Conservation (phyloP, 1,140 invertebrate species). For the Chironomus tepperi region DNA sequence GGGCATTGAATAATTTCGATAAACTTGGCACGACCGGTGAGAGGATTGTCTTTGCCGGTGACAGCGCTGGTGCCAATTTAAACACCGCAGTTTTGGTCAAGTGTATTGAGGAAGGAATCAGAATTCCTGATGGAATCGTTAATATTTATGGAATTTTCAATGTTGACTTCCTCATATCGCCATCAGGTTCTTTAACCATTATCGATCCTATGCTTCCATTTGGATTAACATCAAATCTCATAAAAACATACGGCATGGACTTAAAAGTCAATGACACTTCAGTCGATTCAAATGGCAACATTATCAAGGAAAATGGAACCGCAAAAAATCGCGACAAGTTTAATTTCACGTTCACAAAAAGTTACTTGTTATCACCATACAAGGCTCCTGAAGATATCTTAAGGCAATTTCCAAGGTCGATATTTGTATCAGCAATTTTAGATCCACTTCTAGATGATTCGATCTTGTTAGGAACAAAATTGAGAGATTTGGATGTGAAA, state of each 20-base stretch:
- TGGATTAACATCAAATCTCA: constrained; percentile 51
- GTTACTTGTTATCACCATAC: constrained; percentile 82
- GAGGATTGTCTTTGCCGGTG: constrained; percentile 59
- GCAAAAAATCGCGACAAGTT: constrained; percentile 51
- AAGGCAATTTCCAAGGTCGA: constrained; percentile 66
- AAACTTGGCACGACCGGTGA: constrained; percentile 65
- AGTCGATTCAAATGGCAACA: background rate
- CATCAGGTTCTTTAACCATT: constrained; percentile 81
- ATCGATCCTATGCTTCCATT: constrained; percentile 93
- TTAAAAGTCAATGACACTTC: background rate
- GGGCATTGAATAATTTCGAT: constrained; percentile 67
- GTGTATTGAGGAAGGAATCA: constrained; percentile 65
- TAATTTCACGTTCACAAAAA: constrained; percentile 63
- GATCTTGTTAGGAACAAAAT: constrained; percentile 84
- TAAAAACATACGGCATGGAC: background rate
- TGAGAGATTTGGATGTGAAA: constrained; percentile 63
- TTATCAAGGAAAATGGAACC: background rate
- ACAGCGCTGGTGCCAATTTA: constrained; percentile 93
- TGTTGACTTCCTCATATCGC: constrained; percentile 80
- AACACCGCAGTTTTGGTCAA: constrained; percentile 67
- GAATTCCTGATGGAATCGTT: constrained; percentile 78
- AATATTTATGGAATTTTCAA: constrained; percentile 75
- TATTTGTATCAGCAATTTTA: constrained; percentile 67
- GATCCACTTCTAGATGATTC: constrained; percentile 96
- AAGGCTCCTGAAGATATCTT: constrained; percentile 68